Conservation (phyloP, 1,140 invertebrate species). For the Pantala flavescens region DNA sequence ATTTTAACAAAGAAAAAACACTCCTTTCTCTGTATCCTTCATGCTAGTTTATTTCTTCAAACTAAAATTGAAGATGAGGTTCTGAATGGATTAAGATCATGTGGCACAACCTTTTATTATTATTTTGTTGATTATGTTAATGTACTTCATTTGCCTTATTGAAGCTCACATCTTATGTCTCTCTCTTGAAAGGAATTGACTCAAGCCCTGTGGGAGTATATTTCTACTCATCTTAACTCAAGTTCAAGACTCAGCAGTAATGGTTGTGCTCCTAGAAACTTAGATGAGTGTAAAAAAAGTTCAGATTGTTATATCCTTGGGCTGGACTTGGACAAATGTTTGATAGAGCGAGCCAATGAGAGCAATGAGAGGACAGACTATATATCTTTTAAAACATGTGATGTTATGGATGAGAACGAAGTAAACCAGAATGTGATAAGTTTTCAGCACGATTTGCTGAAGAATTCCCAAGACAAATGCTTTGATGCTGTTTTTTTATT, state of each 20-base stretch:
- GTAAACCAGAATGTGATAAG: constrained; percentile 33
- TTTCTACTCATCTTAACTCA: constrained; percentile 35
- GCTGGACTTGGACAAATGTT: constrained; percentile 58
- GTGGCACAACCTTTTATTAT: too few species aligned
- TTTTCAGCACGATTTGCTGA: constrained; percentile 14
- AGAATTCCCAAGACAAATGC: constrained; percentile 23
- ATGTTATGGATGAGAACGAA: constrained; percentile 47
- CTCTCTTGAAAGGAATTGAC: constrained; percentile 50
- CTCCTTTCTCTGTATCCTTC: too few species aligned
- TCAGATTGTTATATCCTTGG: constrained; percentile 46
- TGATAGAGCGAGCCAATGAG: constrained; percentile 55
- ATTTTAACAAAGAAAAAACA: too few species aligned
- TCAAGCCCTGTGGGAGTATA: constrained; percentile 41
- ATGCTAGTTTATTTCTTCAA: too few species aligned
- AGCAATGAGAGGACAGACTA: constrained; percentile 33
- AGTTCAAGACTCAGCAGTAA: constrained; percentile 22
- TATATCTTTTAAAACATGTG: constrained; percentile 45
- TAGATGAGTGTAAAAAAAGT: neutral
- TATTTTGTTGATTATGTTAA: too few species aligned
- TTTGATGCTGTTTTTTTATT: constrained; percentile 69
- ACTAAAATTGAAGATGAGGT: too few species aligned
- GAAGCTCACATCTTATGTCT: too few species aligned
- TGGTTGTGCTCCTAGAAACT: too few species aligned
- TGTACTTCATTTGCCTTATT: too few species aligned
- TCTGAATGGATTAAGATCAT: too few species aligned